These are phyloP conservation scores for Stenotaenia linearis DNA, from an alignment of 2,888 invertebrate species.

Conservation along the genomic window DNA sequence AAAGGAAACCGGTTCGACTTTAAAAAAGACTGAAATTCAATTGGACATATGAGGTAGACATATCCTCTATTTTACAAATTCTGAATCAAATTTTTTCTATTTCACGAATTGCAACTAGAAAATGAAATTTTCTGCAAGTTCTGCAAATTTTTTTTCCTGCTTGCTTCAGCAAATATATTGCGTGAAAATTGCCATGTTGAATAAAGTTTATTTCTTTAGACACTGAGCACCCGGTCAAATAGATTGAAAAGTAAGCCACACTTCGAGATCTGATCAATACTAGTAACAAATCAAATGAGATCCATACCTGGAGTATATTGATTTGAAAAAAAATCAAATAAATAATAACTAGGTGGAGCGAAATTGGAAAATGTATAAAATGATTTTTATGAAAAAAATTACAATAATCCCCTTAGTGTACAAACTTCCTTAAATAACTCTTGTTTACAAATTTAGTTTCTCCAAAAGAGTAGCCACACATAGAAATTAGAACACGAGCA, in stretches of 20 bases:
- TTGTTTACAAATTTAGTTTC: background rate
- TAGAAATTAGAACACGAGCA: background rate
- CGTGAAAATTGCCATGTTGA: background rate
- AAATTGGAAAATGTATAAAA: too few species aligned
- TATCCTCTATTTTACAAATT: background rate
- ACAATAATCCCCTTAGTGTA: too few species aligned
- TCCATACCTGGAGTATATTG: background rate
- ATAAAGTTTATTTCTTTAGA: slow-evolving; percentile 1
- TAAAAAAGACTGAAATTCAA: background rate
- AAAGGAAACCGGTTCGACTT: background rate
- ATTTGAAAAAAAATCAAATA: background rate
- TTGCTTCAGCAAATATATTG: background rate
- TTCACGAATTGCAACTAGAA: too few species aligned
- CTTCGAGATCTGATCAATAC: background rate
- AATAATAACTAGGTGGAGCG: background rate
- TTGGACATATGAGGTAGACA: background rate
- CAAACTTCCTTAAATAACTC: background rate
- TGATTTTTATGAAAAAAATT: too few species aligned
- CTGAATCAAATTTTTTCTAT: background rate
- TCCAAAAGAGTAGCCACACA: background rate
- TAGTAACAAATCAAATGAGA: background rate
- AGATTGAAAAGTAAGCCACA: background rate
- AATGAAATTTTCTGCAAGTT: background rate
- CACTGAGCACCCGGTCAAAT: background rate
- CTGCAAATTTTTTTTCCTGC: background rate